Percentiles rank a stretch among this genome's conserved stretches.
Conservation (phyloP, 2,113 vertebrate species). For the Hippolais icterina region DNA sequence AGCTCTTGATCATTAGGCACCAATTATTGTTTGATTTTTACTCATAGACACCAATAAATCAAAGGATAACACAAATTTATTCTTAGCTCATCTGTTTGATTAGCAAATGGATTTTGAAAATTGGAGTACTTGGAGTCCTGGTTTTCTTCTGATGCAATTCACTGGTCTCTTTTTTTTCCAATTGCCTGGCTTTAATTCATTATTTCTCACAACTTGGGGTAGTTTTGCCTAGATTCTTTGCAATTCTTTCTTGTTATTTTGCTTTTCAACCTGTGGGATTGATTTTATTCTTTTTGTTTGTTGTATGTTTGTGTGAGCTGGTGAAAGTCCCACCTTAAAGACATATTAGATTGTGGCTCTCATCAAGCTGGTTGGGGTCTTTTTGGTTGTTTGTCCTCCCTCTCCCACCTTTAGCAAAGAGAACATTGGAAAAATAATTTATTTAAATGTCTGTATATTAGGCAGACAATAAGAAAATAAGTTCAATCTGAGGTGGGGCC, state of each 20-base stretch:
- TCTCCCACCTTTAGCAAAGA: not conserved
- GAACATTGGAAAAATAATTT: not conserved
- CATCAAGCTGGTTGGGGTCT: fast-evolving
- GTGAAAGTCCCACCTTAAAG: not conserved
- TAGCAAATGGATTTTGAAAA: not conserved
- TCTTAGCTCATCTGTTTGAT: not conserved
- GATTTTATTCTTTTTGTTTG: not conserved
- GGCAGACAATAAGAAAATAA: not conserved
- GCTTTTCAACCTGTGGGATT: not conserved
- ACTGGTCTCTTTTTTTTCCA: not conserved
- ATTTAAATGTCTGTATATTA: not conserved
- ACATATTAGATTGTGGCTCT: not conserved
- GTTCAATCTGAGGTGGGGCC: not conserved
- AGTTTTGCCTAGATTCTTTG: not conserved
- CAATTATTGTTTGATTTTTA: not conserved
- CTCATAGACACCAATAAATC: not conserved
- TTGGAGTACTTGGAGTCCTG: not conserved
- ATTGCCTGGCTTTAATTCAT: not conserved
- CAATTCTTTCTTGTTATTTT: not conserved
- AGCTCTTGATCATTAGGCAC: not conserved
- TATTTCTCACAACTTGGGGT: not conserved
- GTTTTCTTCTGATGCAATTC: not conserved
- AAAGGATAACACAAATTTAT: not conserved
- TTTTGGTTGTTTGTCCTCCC: not conserved
- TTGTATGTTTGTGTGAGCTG: not conserved